Percentiles rank a stretch among this genome's conserved stretches.
Conservation (phyloP, 2,797 vertebrate species). For the Anniella stebbinsi region DNA sequence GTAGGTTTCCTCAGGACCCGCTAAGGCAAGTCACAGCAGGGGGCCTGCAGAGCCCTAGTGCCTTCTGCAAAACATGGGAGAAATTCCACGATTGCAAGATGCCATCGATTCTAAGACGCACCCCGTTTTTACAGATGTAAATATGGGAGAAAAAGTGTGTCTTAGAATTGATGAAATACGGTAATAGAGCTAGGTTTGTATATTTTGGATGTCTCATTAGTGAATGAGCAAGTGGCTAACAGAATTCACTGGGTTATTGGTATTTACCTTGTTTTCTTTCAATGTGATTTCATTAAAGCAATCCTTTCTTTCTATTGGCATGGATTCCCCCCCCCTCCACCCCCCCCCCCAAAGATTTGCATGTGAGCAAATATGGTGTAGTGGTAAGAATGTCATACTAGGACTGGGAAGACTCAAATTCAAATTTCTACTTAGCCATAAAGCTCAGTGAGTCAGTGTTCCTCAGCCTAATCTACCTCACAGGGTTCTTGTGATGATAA, state of each 20-base stretch:
- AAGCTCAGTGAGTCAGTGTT: neutral
- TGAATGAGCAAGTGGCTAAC: constrained; percentile 19
- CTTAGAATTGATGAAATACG: too few relatives aligned
- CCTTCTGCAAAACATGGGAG: too few relatives aligned
- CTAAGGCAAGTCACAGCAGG: too few relatives aligned
- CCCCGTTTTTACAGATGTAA: too few relatives aligned
- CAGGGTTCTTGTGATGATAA: neutral
- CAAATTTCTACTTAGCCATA: neutral
- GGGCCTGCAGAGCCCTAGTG: too few relatives aligned
- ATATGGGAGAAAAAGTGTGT: too few relatives aligned
- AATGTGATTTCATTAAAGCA: constrained; percentile 8
- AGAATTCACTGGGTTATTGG: neutral
- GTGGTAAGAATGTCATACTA: neutral
- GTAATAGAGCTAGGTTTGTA: neutral
- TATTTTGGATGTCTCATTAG: neutral
- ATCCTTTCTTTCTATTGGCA: constrained; percentile 7
- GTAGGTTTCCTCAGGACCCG: too few relatives aligned
- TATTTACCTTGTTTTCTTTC: constrained; percentile 16
- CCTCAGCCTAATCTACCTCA: neutral
- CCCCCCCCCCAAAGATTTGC: too few relatives aligned
- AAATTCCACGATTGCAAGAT: too few relatives aligned
- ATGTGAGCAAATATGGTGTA: neutral
- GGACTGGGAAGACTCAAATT: neutral
- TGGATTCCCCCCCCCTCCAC: too few relatives aligned
- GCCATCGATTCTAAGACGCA: too few relatives aligned